Base-by-base conservation (phyloP, 2,797 vertebrate genomes). In the Steatocranus sp. region DNA sequence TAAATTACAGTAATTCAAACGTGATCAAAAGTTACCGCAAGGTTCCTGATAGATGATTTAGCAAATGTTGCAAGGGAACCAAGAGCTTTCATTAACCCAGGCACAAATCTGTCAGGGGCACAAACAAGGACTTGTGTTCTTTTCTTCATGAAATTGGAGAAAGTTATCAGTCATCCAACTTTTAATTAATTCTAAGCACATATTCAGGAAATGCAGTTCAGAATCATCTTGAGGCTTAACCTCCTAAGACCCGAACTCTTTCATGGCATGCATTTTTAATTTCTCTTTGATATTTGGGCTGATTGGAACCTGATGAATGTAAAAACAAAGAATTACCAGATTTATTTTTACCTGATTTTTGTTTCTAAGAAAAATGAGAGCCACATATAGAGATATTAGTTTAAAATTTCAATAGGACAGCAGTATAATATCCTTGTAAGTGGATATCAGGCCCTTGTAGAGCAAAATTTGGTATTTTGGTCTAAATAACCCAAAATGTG, bases 391-490 rank as follows among this genome's bases (percentile, higher is more conserved):
- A 9, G 48, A 49, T 3, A 10, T n/a, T 49, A 11, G 48, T 11
- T 49, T 48, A 48, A 48, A n/a, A 49, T 20, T 11, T 49, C 0
- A 1, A 49, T 49, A 49, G 18, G 9, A 49, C 18, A n/a, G 48
- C 18, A 49, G 8, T 49, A 49, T n/a, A 49, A 5, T n/a, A 18
- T n/a, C 48, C 48, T n/a, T 5, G 2, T 11, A 49, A 2, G 0
- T 56, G 1, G 25, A 30, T 17, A 56, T 17, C 53, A 56, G 3
- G 25, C 8, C 15, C 8, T 4, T 10, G 53, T 56, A 56, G 53
- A 10, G 0, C 27, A 30, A 3, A 56, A 56, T 30, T 30, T 2
- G 1, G 53, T 56, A 32, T 2, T 56, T 56, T 1, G 0, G 27
- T 32, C 27, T 30, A 56, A 2, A 32, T 2, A 56, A 56, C 27